Base-by-base conservation (phyloP, 2,797 vertebrate genomes). In the Rhinella marina region DNA sequence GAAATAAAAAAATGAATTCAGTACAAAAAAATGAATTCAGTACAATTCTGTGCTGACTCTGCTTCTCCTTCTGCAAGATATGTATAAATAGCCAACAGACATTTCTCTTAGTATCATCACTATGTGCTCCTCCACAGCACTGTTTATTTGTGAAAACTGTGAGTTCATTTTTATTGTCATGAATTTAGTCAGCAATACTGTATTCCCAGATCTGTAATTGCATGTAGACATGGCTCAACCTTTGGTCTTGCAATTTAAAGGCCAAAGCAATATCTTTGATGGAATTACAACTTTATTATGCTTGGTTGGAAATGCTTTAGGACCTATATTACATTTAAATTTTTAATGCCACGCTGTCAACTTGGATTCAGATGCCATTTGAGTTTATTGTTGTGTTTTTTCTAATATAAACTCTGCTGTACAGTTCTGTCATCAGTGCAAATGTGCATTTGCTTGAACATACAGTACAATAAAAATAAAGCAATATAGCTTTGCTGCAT, bases 301-400 rank as follows among this genome's bases (percentile, higher is more conserved):
- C 84, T 41, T 79, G 61, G 59, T 48, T 85, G 57, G 57, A 56
- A 48, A 77, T 52, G 56, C 83, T 86, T 86, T 79, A 78, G 41
- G 48, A 78, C 84, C 84, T 79, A 54, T 86, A 86, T 86, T 86
- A 56, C 75, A 78, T 68, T 86, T 86, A 54, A 54, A 86, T 86
- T 32, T 86, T 79, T 86, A 79, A 86, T 86, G 76, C 75, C 76
- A 70, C 41, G 61, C 75, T 86, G 61, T 86, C 84, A 86, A 25
- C 27, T 50, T 75, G 56, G 25, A 84, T 84, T 84, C 29, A 48
- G 11, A n/a, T 48, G 70, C 61, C 81, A 56, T 25, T 16, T 25
- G 29, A 84, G 68, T 84, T 72, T 59, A 73, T 75, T 56, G 54
- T 59, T 41, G 5, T 2, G 0, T 56, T 16, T 66, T 41, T 73